These are phyloP conservation scores for Rhingia campestris DNA, from an alignment of 2,888 invertebrate species.

Conservation along the genomic window DNA sequence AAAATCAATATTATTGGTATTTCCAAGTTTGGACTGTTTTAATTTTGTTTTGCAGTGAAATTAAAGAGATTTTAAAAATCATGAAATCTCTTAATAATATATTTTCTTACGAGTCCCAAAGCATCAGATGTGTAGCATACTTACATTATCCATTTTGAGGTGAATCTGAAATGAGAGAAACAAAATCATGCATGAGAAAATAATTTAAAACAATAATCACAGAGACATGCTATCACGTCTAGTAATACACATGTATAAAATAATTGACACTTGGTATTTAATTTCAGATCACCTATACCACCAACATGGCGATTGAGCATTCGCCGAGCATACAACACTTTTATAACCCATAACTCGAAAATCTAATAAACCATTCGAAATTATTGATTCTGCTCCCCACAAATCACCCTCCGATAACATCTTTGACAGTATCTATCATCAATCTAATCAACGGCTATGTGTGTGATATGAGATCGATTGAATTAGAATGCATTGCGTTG, in stretches of 20 bases:
- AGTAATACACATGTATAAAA: background rate
- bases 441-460: background rate
- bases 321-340: background rate
- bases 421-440: constrained; percentile 45
- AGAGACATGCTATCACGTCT: constrained; percentile 1
- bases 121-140: too few relatives aligned
- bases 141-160: constrained; percentile 35
- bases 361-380: constrained; percentile 48
- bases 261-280: constrained; percentile 13
- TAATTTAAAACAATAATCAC: background rate
- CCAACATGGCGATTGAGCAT: too few relatives aligned
- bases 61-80: too few relatives aligned
- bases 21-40: background rate
- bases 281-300: constrained; percentile 35
- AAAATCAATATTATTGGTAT: too few relatives aligned
- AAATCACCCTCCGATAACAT: constrained; percentile 42
- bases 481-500: constrained; percentile 64
- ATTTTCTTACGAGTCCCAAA: too few relatives aligned
- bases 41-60: too few relatives aligned
- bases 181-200: background rate
- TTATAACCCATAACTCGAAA: constrained; percentile 11
- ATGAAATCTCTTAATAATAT: too few relatives aligned
- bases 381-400: constrained; percentile 49
- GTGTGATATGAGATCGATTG: constrained; percentile 13
- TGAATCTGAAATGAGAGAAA: constrained; percentile 36